These are phyloP conservation scores for Pygoscelis antarcticus DNA, from an alignment of 2,113 vertebrate species.

Conservation along the genomic window DNA sequence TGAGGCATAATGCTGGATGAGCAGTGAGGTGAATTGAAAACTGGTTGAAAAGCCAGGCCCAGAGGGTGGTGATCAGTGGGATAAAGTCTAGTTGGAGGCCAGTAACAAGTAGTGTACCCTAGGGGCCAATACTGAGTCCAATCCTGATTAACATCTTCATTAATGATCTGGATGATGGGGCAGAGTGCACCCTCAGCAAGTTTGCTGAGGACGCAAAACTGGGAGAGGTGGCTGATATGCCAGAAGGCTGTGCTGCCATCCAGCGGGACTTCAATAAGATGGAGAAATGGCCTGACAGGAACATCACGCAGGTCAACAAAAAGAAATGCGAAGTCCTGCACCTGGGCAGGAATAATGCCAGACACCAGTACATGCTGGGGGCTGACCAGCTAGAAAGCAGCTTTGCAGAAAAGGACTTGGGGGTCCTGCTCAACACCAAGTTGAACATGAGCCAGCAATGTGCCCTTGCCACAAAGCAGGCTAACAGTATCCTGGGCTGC, in stretches of 20 bases:
- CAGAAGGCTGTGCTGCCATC: neutral
- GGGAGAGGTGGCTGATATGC: neutral
- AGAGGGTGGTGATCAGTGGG: neutral
- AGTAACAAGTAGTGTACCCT: neutral
- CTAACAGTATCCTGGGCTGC: neutral
- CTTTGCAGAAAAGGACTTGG: neutral
- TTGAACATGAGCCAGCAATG: neutral
- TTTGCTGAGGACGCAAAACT: neutral
- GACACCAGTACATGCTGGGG: neutral
- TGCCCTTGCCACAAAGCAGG: neutral
- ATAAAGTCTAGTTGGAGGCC: neutral
- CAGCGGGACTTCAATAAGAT: rapidly evolving
- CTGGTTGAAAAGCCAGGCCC: neutral
- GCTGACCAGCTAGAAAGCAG: neutral
- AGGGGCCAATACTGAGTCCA: neutral
- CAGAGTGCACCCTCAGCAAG: neutral
- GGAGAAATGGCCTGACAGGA: neutral
- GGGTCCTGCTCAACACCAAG: neutral
- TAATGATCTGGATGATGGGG: neutral
- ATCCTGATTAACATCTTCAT: neutral
- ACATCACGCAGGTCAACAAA: rapidly evolving
- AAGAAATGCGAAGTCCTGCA: neutral
- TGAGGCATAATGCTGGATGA: neutral
- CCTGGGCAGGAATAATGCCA: neutral
- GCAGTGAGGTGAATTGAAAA: neutral